Conservation (phyloP, 2,888 invertebrate species). For the Andrena camellia region DNA sequence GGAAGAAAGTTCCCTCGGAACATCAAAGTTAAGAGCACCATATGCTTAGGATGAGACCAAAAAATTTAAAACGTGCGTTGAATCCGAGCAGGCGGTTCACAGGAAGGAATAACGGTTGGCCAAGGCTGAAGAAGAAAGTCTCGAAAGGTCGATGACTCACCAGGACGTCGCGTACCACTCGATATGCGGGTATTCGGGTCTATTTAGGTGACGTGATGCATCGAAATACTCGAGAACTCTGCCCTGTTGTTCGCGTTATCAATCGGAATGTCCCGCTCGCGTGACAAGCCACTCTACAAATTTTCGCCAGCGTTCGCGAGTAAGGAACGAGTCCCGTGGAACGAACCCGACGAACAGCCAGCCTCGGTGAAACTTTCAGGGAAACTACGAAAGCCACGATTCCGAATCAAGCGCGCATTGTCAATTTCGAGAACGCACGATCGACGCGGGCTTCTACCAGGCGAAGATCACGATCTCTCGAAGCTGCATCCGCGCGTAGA, state of each 20-base stretch:
- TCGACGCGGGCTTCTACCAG: neutral
- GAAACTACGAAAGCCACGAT: neutral
- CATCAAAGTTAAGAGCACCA: neutral
- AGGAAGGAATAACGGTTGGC: slow-evolving; percentile 36
- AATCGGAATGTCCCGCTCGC: slow-evolving; percentile 7
- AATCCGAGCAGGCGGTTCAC: neutral
- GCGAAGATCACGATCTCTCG: slow-evolving; percentile 41
- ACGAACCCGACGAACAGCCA: neutral
- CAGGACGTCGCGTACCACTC: neutral
- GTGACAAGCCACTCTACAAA: slow-evolving; percentile 7
- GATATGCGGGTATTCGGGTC: neutral
- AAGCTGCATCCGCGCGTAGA: slow-evolving; percentile 62
- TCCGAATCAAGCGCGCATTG: slow-evolving; percentile 7
- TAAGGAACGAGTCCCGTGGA: neutral
- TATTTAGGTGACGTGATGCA: slow-evolving; percentile 8
- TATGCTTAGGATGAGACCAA: neutral
- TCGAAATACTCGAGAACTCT: slow-evolving; percentile 1
- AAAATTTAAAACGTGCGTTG: slow-evolving; percentile 2
- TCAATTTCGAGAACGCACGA: slow-evolving; percentile 32
- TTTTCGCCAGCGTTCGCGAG: neutral
- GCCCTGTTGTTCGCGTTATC: neutral
- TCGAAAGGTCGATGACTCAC: slow-evolving; percentile 28
- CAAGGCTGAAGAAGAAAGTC: slow-evolving; percentile 22
- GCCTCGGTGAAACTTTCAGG: slow-evolving; percentile 3
- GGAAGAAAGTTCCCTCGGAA: neutral